These are phyloP conservation scores for Hypomesus transpacificus DNA, from an alignment of 2,113 vertebrate genomes.

Conservation along the genomic window DNA sequence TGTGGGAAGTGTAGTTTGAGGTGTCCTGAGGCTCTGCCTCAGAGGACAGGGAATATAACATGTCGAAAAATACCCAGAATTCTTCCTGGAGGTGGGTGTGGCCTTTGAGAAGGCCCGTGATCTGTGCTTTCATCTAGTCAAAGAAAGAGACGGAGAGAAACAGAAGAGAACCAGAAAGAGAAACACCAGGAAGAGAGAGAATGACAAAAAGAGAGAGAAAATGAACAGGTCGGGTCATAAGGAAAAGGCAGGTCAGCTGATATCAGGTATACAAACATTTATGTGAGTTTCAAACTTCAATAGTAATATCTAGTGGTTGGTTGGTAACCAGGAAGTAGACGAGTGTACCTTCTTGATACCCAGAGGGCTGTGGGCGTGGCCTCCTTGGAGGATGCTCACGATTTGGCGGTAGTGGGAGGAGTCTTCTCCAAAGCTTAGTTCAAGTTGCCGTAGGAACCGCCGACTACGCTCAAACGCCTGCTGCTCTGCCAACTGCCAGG, in stretches of 20 bases:
- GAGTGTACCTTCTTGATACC: conserved; percentile 73
- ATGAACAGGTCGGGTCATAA: background rate
- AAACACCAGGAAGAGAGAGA: background rate
- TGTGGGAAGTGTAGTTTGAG: conserved; percentile 26
- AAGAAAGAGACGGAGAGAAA: background rate
- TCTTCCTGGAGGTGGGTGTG: conserved; percentile 82
- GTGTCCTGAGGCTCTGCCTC: conserved; percentile 43
- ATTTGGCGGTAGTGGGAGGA: conserved; percentile 83
- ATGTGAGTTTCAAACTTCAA: no score
- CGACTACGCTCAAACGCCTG: conserved; percentile 87
- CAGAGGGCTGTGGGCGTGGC: conserved; percentile 70
- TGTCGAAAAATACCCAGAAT: conserved; percentile 81
- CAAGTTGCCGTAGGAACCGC: conserved; percentile 80
- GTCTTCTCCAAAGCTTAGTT: conserved; percentile 81
- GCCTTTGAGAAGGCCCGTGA: conserved; percentile 77
- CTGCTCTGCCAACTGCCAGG: conserved; percentile 82
- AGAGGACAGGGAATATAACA: conserved; percentile 69
- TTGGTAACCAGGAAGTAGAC: background rate
- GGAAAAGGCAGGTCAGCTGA: no score
- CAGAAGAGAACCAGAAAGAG: background rate
- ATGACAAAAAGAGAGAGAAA: background rate
- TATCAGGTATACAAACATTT: no score
- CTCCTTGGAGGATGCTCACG: conserved; percentile 82
- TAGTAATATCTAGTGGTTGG: no score
- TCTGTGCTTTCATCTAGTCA: conserved; percentile 77